Percentiles rank a stretch among this genome's conserved stretches.
These are phyloP conservation scores for Himantopus leucocephalus DNA, from an alignment of 2,113 vertebrate species.

Conservation along the genomic window DNA sequence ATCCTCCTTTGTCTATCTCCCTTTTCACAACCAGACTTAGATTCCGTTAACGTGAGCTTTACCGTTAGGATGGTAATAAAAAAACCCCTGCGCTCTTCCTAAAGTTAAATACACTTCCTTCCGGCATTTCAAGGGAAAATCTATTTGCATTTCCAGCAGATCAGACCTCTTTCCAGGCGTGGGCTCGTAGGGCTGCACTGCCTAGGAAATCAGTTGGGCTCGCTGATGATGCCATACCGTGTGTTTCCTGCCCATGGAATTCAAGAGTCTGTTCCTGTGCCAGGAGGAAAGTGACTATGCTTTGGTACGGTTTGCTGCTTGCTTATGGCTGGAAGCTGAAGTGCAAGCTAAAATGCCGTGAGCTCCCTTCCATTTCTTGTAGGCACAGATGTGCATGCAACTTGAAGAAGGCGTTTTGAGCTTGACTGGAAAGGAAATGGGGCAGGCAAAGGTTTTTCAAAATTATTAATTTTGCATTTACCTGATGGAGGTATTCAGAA, in stretches of 20 bases:
- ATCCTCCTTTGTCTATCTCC: neutral
- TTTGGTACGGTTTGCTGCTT: neutral
- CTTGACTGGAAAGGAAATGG: neutral
- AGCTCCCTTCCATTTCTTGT: neutral
- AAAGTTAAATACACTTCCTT: neutral
- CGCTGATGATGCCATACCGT: neutral
- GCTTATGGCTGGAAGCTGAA: neutral
- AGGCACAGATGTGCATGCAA: neutral
- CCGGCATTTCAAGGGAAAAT: neutral
- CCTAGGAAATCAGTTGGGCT: neutral
- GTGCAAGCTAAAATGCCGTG: neutral
- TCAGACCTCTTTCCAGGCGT: neutral
- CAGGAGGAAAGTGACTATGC: neutral
- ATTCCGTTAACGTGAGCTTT: neutral
- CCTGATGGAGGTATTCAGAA: neutral
- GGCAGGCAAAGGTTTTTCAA: neutral
- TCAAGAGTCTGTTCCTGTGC: neutral
- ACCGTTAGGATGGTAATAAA: neutral
- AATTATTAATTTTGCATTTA: neutral
- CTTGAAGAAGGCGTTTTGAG: neutral
- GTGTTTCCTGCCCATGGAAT: neutral
- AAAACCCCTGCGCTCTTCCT: neutral
- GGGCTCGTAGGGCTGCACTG: neutral
- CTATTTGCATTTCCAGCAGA: neutral
- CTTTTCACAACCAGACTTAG: neutral